Base-by-base conservation (phyloP, 2,888 invertebrate species). In the Sinohyriopsis cumingii region DNA sequence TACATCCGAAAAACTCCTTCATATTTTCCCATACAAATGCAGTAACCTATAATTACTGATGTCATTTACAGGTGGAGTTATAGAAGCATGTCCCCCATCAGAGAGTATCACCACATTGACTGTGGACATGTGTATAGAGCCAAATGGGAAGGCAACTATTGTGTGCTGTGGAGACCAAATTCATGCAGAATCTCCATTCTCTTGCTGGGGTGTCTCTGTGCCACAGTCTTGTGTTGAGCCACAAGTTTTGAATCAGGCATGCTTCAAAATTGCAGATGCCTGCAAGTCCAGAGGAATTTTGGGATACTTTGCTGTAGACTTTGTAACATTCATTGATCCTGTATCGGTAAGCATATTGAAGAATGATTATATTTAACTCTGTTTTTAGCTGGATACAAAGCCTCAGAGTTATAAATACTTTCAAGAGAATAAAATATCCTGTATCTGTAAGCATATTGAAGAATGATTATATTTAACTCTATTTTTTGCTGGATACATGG, bases 161-260 rank as follows among this genome's bases (percentile, higher is more conserved):
- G 65, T 90, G 19, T 81, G 81, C 25, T 78, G 83, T 71, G 90
- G 89, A 1, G 90, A 90, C 76, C 90, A 90, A 79, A 87, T 90
- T 54, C 89, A 89, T 69, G 89, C 88, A 0, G 87, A 88, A 59
- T 80, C 86, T 5, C 86, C 78, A 9, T 87, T 88, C 75, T 83
- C 83, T 3, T 87, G 87, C 67, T 89, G 89, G 89, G 89, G 89
- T 22, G 77, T 89, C 55, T 89, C 89, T 6, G 77, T 89, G 54
- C 90, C 90, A 18, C 90, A 90, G 82, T 84, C 89, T 18, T 89
- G 89, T 7, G 85, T 89, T 6, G 89, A 89, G 56, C 87, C 90
- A 6, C 83, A 82, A 19, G 65, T 77, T 19, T 81, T 90, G 12
- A 90, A 89, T 69, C 77, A 78, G 55, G 78, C 82, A 9, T 88